These are phyloP conservation scores for Neosalanx taihuensis DNA, from an alignment of 2,797 vertebrate genomes.

Conservation along the genomic window DNA sequence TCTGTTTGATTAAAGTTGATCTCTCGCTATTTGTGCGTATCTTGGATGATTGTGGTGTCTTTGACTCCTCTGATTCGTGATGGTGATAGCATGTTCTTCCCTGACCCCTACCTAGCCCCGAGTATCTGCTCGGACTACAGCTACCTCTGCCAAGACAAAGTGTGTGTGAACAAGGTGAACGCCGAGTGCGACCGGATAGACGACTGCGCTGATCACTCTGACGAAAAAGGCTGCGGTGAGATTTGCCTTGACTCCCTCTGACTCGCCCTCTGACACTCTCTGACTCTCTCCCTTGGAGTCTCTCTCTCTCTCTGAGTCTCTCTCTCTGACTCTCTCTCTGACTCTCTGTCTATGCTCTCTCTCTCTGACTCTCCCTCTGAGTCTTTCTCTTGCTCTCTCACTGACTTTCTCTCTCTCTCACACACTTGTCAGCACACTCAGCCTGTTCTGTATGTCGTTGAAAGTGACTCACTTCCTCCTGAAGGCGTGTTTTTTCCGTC, in stretches of 20 bases:
- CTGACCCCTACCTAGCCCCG: slow-evolving; percentile 45
- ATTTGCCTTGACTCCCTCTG: background rate
- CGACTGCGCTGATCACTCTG: slow-evolving; percentile 72
- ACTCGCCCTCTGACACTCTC: background rate
- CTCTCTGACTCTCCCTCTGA: background rate
- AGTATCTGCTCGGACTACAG: slow-evolving; percentile 67
- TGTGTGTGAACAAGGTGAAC: slow-evolving; percentile 77
- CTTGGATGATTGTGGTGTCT: slow-evolving; percentile 32
- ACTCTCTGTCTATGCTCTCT: no score
- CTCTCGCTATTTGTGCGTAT: background rate
- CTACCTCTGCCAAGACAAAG: slow-evolving; percentile 62
- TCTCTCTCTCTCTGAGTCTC: background rate
- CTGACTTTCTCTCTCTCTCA: background rate
- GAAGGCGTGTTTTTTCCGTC: background rate
- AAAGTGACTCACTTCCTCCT: background rate
- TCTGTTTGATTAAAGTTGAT: no score
- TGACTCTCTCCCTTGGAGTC: background rate
- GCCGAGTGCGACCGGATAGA: slow-evolving; percentile 71
- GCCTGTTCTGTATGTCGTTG: background rate
- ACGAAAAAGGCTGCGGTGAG: slow-evolving; percentile 71
- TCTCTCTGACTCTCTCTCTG: background rate
- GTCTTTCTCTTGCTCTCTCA: background rate
- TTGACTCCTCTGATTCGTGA: no score
- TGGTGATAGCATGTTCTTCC: slow-evolving; percentile 12
- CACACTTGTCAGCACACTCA: no score